These are phyloP conservation scores for Porites australiensis DNA, from an alignment of 64 coral and sea anemone species.

Conservation along the genomic window DNA sequence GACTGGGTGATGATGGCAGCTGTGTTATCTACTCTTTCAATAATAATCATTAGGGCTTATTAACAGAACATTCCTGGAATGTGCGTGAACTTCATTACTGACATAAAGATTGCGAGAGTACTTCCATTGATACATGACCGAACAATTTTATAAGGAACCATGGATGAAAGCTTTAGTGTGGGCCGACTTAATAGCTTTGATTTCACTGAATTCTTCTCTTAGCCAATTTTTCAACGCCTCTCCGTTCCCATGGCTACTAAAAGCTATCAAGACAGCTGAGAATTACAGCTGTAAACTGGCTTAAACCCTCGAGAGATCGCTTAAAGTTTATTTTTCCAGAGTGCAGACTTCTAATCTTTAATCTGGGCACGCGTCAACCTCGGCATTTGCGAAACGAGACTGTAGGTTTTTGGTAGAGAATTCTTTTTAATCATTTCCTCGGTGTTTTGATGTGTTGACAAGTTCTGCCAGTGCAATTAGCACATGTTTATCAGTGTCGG, in stretches of 20 bases:
- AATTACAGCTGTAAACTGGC: slow-evolving; percentile 42
- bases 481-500: slow-evolving; percentile 95
- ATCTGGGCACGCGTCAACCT: background rate
- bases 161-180: background rate
- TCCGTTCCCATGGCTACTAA: slow-evolving; percentile 54
- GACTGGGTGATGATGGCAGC: slow-evolving; percentile 82
- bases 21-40: slow-evolving; percentile 90
- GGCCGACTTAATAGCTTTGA: background rate
- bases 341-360: slow-evolving; percentile 12
- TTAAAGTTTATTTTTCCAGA: slow-evolving; percentile 5
- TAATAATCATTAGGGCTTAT: slow-evolving; percentile 99
- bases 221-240: slow-evolving; percentile 37
- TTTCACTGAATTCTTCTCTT: slow-evolving; percentile 4
- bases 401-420: background rate
- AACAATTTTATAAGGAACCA: background rate
- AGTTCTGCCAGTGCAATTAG: slow-evolving; percentile 84
- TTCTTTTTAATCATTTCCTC: slow-evolving; percentile 80
- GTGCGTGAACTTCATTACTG: slow-evolving; percentile 62
- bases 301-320: slow-evolving; percentile 29
- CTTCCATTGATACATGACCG: background rate
- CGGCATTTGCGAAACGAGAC: background rate
- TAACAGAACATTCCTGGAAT: slow-evolving; percentile 89
- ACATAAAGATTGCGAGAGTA: slow-evolving; percentile 7
- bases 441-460: slow-evolving; percentile 93
- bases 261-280: slow-evolving; percentile 52